Conservation (phyloP, 1,140 invertebrate species). For the Zaprionus africanus region DNA sequence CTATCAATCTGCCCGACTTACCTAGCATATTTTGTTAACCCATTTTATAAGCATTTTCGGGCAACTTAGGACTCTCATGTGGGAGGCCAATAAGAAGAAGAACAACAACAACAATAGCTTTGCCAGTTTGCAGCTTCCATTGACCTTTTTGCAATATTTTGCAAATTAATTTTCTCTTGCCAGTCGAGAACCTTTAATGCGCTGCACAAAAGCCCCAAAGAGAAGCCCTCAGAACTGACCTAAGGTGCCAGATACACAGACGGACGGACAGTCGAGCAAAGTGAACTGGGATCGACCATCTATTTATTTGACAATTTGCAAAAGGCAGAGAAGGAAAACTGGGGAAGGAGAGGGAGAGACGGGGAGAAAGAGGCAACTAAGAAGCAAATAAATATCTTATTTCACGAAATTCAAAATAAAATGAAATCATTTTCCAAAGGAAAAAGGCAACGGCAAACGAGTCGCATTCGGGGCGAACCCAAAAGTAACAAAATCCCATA, state of each 20-base stretch:
- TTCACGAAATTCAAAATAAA: conserved; percentile 68
- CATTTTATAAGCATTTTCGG: conserved; percentile 26
- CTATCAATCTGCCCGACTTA: conserved; percentile 11
- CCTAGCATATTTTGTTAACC: conserved; percentile 6
- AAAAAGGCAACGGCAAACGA: conserved; percentile 22
- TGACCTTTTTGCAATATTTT: conserved; percentile 31
- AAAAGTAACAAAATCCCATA: conserved; percentile 75
- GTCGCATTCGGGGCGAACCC: conserved; percentile 8
- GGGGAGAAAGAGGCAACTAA: conserved; percentile 43
- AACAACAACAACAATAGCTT: conserved; percentile 13
- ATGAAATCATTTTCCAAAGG: conserved; percentile 66
- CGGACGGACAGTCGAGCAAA: conserved; percentile 41
- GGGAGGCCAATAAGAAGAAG: neutral
- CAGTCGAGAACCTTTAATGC: conserved; percentile 35
- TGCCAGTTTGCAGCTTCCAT: conserved; percentile 12
- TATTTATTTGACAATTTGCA: conserved; percentile 79
- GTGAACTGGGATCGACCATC: conserved; percentile 32
- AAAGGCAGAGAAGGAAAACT: conserved; percentile 52
- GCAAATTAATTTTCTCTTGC: conserved; percentile 65
- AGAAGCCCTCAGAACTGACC: conserved; percentile 53
- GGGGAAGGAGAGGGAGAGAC: conserved; percentile 40
- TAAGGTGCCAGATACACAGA: conserved; percentile 37
- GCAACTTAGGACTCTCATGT: conserved; percentile 23
- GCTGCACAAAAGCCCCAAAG: conserved; percentile 31
- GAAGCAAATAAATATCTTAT: conserved; percentile 78